Base-by-base conservation (phyloP, 2,797 vertebrate species). In the Pempheris klunzingeri region DNA sequence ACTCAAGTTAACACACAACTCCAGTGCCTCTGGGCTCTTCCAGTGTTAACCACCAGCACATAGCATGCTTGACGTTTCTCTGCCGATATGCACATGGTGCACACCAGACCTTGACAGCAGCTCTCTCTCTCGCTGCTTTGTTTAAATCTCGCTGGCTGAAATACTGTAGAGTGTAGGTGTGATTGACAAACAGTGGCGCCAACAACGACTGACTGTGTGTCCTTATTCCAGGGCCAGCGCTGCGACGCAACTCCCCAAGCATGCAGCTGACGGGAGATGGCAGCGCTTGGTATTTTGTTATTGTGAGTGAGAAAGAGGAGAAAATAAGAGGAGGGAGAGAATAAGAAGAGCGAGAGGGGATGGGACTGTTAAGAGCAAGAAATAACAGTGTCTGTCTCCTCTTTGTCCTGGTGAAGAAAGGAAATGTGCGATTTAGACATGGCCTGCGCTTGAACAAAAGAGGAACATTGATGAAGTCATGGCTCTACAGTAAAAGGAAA, bases 201-300 rank as follows among this genome's bases (percentile, higher is more conserved):
- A 87, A 85, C 84, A 86, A 85, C 81, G 77, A 71, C 81, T 73
- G 84, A 73, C 77, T 84, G 84, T 82, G 85, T 85, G 87, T 78
- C 88, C 85, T 87, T 70, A 83, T 82, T 89, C 70, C 36, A 54
- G 34, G 82, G 76, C 73, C 55, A 36, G 50, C 6, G 11, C 74
- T 62, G 74, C 73, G 34, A 80, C 55, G 49, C 77, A 61, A 65
- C 80, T 86, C 76, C 64, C 71, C 78, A 34, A 83, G 85, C 85
- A 71, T 70, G 79, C 88, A 54, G 88, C 82, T 82, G 89, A 91
- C 80, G 85, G 80, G 90, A 89, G 87, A 91, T 84, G 91, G 90
- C 88, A 88, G 88, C n/a, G 83, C 91, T 88, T 83, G 87, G 90
- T 87, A 86, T 91, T 90, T 90, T 81, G 87, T 90, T 88, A 86